These are phyloP conservation scores for Drosophila ananassae DNA, from an alignment of 1,140 invertebrate species.

Conservation along the genomic window DNA sequence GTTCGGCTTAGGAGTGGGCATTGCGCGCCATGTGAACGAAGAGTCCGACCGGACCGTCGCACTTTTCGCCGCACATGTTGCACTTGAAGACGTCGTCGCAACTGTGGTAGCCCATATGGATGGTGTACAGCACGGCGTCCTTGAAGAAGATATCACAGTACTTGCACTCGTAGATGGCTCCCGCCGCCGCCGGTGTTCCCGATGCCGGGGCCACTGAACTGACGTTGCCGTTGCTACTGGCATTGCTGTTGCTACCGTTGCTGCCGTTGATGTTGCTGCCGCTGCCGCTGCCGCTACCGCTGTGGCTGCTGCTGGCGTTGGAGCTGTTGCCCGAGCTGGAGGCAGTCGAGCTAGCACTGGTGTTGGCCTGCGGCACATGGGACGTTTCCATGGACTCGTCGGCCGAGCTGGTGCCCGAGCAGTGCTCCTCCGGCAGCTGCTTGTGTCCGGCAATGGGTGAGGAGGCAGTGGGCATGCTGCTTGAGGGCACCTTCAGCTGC, in stretches of 20 bases:
- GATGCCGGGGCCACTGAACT: constrained; percentile 55
- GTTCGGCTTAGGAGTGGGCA: constrained; percentile 88
- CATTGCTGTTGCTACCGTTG: constrained; percentile 56
- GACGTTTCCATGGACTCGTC: constrained; percentile 75
- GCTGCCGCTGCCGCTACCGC: constrained; percentile 44
- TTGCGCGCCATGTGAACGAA: constrained; percentile 95
- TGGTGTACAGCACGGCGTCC: constrained; percentile 95
- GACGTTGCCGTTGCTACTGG: constrained; percentile 6
- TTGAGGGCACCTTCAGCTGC: constrained; percentile 37
- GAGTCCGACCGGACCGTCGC: constrained; percentile 93
- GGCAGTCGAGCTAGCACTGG: constrained; percentile 71
- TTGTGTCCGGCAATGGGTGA: constrained; percentile 65
- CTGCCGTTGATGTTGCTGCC: constrained; percentile 44
- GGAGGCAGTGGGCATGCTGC: constrained; percentile 61
- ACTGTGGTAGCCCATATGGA: constrained; percentile 98
- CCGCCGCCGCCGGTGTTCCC: constrained; percentile 43
- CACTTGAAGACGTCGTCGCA: constrained; percentile 96
- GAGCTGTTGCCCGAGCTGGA: constrained; percentile 80
- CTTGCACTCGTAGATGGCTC: constrained; percentile 88
- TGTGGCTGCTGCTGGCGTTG: constrained; percentile 85
- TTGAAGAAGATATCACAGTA: constrained; percentile 96
- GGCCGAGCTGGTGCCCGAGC: constrained; percentile 64
- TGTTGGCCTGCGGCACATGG: constrained; percentile 65
- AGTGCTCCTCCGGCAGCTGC: constrained; percentile 59
- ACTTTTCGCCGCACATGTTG: constrained; percentile 95